These are phyloP conservation scores for Xanthorhoe spadicearia DNA, from an alignment of 2,888 invertebrate species.

Conservation along the genomic window DNA sequence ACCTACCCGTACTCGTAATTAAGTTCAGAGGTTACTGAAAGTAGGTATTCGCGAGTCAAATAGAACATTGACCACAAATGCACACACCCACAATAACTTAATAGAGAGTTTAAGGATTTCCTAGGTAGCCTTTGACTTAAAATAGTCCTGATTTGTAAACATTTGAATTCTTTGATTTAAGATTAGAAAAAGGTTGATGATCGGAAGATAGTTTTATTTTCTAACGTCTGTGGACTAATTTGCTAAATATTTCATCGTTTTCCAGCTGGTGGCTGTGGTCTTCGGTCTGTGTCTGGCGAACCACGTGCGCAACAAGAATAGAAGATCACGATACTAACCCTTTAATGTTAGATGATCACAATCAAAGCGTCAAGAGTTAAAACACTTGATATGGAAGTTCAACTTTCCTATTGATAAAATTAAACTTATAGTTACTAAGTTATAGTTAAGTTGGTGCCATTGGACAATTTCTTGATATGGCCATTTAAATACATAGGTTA, in stretches of 20 bases:
- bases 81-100: no score
- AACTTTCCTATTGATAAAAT: neutral
- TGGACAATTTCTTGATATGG: neutral
- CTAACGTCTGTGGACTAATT: no score
- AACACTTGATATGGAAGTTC: neutral
- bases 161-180: no score
- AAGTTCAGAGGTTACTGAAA: no score
- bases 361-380: neutral
- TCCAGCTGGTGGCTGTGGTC: slow-evolving; percentile 89
- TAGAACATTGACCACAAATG: no score
- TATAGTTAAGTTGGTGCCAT: neutral
- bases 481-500: neutral
- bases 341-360: neutral
- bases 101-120: no score
- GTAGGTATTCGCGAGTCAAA: no score
- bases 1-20: no score
- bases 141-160: no score
- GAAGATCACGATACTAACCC: slow-evolving; percentile 78
- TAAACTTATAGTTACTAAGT: neutral
- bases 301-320: slow-evolving; percentile 91
- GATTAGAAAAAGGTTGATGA: no score
- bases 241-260: slow-evolving; percentile 17
- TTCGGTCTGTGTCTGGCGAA: slow-evolving; percentile 94
- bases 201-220: no score
- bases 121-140: no score